phyloP scores from a whole-genome alignment of 2,113 vertebrate genomes.

The Chloropsis cyanopogon region DNA sequence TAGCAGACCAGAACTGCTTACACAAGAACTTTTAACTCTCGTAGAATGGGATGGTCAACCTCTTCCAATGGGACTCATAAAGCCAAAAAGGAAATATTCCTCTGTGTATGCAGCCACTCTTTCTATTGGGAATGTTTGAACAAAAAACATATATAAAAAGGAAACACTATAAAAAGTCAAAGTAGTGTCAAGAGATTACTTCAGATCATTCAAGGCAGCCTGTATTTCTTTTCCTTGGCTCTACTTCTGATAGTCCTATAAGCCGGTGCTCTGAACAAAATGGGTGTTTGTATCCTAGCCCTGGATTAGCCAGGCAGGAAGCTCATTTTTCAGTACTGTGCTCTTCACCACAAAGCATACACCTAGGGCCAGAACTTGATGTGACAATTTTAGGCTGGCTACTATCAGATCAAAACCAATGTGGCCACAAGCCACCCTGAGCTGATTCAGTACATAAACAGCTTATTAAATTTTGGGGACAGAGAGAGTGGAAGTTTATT shows the following conservation, averaged over 20 bases:
- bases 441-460: background rate
- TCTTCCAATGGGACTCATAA: rapidly evolving
- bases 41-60: background rate
- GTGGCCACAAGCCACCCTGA: background rate
- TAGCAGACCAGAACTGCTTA: background rate
- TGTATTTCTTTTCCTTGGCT: background rate
- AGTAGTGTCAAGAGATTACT: background rate
- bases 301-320: background rate
- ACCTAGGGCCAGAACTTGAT: background rate
- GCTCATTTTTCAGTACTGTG: background rate
- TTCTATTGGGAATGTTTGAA: background rate
- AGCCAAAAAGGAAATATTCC: background rate
- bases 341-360: background rate
- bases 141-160: background rate
- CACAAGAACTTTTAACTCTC: background rate
- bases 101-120: background rate
- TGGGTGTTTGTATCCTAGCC: background rate
- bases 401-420: background rate
- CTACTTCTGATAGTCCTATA: background rate
- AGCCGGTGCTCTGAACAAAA: background rate
- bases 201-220: background rate
- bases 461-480: background rate
- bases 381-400: background rate
- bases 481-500: background rate
- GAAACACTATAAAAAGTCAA: background rate